Evolutionary conservation across 2,888 invertebrate genomes (phyloP), one percentile per base, ranked within the genome.

Genomic region (Troides oblongomaculatus): DNA sequence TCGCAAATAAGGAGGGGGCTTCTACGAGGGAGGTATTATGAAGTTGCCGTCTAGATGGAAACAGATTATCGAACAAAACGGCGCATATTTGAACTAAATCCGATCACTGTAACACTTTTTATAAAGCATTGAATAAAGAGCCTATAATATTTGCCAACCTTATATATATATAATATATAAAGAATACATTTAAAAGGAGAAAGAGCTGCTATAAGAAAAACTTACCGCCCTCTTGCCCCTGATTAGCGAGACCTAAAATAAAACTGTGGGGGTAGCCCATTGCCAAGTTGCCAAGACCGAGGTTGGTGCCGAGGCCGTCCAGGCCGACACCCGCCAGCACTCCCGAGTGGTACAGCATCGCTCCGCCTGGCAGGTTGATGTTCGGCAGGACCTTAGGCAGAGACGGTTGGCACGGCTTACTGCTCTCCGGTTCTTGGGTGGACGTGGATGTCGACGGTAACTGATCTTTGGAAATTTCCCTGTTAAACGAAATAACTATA

Each of bases 211-310:
- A 39, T 0, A 10, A 10, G 23, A 70, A 60, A 36, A 12, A 79
- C 84, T 80, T 70, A 92, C 92, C 87, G 61, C 89, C 90, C 74
- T 93, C 93, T 66, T 93, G 92, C 5, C 88, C 91, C 71, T 93
- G 92, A 76, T 91, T 91, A 63, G 93, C 90, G 64, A 93, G 82
- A 62, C 93, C 92, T 73, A 93, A 76, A 70, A 93, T 91, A 64
- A 93, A 92, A 73, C 93, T 91, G 46, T 91, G 92, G 4, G 93
- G 93, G 67, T 93, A 93, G 30, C 89, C 87, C 92, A 92, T 91
- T 1, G 91, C 89, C 72, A 92, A 73, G 70, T 90, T 90, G 0
- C 90, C 90, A 0, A 92, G 78, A 3, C 92, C 90, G 67, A 92
- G 80, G 66, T 90, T 91, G 1, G 82, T 81, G 53, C 89, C 87